Evolutionary conservation across 1,140 invertebrate species (phyloP).

Genomic region (Drosophila kepulauana): DNA sequence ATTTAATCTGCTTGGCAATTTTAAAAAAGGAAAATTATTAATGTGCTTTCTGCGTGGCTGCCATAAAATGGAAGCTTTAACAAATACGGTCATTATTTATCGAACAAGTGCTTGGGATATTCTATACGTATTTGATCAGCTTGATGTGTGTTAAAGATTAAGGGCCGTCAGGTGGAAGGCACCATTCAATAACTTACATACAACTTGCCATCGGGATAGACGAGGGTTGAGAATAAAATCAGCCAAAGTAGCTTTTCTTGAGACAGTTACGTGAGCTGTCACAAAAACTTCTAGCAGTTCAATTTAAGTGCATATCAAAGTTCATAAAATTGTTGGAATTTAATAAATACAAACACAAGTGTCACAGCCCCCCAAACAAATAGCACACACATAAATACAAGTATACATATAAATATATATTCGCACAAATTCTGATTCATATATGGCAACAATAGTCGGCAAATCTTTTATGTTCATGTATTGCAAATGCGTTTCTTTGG

Average conservation of each 20-base stretch:
- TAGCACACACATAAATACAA: not conserved
- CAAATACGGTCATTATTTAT: conserved; percentile 30
- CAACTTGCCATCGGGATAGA: conserved; percentile 25
- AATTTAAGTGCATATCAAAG: conserved; percentile 20
- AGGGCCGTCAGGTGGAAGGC: not conserved
- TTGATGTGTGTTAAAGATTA: not conserved
- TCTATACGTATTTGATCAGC: conserved; percentile 18
- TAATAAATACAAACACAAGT: conserved; percentile 21
- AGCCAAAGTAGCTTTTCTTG: conserved; percentile 1
- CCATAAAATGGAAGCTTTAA: conserved; percentile 4
- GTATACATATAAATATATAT: conserved; percentile 7
- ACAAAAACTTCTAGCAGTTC: conserved; percentile 10
- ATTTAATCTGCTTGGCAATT: conserved; percentile 22
- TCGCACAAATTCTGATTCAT: not conserved
- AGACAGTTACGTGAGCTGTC: conserved; percentile 42
- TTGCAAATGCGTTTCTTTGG: conserved; percentile 14
- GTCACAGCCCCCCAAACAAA: not conserved
- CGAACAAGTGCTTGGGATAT: conserved; percentile 12
- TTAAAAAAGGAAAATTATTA: conserved; percentile 20
- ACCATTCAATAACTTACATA: conserved; percentile 10
- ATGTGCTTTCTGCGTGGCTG: conserved; percentile 22
- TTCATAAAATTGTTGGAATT: conserved; percentile 27
- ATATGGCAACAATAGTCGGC: conserved; percentile 16
- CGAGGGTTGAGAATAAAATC: conserved; percentile 35
- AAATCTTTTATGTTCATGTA: conserved; percentile 21